phyloP scores from a whole-genome alignment of 2,797 vertebrate genomes.

The Sparidentex hasta region DNA sequence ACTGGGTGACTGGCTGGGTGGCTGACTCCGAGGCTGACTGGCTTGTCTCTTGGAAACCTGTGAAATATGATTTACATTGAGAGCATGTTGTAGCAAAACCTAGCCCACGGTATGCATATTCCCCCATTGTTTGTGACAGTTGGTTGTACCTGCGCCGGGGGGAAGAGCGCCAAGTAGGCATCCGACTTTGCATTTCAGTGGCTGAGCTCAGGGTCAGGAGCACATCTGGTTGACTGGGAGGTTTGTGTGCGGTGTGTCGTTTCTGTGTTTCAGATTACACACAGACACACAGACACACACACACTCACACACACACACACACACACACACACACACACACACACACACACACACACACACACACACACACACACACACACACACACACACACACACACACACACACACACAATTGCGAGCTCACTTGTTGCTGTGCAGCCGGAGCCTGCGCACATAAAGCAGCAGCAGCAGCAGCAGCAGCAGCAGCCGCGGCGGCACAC shows the following conservation, averaged over 20 bases:
- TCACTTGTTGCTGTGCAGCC: constrained; percentile 82
- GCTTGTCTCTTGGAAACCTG: constrained; percentile 78
- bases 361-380: not conserved
- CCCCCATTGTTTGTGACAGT: constrained; percentile 85
- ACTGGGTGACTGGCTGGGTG: constrained; percentile 67
- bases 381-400: not conserved
- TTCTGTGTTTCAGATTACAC: constrained; percentile 59
- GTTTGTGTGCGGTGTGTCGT: constrained; percentile 69
- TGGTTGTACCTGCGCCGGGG: constrained; percentile 78
- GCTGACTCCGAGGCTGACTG: constrained; percentile 73
- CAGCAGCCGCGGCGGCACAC: constrained; percentile 63
- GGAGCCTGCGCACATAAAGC: constrained; percentile 61
- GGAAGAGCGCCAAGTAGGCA: constrained; percentile 72
- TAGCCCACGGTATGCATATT: constrained; percentile 82
- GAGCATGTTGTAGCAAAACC: constrained; percentile 83
- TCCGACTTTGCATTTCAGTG: constrained; percentile 83
- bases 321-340: constrained; percentile 4
- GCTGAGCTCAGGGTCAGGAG: constrained; percentile 83
- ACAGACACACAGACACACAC: not conserved
- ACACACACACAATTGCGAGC: constrained; percentile 11
- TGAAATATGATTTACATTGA: constrained; percentile 85
- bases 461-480: constrained; percentile 48
- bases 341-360: not conserved
- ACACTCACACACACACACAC: not conserved
- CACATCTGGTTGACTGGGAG: constrained; percentile 85